These are phyloP conservation scores for Epinephelus coioides DNA, from an alignment of 2,797 vertebrate genomes.

Conservation along the genomic window DNA sequence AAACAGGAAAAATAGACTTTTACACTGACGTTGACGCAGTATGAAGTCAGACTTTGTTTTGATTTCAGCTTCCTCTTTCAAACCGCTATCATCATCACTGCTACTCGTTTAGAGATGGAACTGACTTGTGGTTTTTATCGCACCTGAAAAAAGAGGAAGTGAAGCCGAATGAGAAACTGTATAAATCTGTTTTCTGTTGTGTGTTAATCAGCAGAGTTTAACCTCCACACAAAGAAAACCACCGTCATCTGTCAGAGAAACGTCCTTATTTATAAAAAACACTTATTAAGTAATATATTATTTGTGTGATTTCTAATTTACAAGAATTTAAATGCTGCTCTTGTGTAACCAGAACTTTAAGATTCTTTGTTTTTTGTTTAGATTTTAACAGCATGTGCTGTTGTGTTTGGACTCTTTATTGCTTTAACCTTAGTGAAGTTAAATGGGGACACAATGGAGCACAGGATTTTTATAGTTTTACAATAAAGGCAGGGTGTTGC, in stretches of 20 bases:
- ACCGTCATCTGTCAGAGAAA: background rate
- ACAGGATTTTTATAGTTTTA: background rate
- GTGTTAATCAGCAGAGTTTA: background rate
- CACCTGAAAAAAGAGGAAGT: slow-evolving; percentile 59
- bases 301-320: too few relatives aligned
- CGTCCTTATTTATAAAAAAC: too few relatives aligned
- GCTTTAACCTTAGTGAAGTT: too few relatives aligned
- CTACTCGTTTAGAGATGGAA: background rate
- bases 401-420: too few relatives aligned
- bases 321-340: too few relatives aligned
- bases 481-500: background rate
- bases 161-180: background rate
- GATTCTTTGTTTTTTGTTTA: too few relatives aligned
- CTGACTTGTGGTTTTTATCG: slow-evolving; percentile 28
- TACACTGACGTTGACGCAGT: background rate
- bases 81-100: background rate
- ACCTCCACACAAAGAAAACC: background rate
- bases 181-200: slow-evolving; percentile 13
- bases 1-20: background rate
- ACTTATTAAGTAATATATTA: too few relatives aligned
- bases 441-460: background rate
- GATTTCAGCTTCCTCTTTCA: slow-evolving; percentile 53
- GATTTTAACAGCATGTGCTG: too few relatives aligned
- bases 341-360: too few relatives aligned
- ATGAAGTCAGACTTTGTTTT: background rate